These are phyloP conservation scores for Nomada fabriciana DNA, from an alignment of 2,888 invertebrate species.

Conservation along the genomic window DNA sequence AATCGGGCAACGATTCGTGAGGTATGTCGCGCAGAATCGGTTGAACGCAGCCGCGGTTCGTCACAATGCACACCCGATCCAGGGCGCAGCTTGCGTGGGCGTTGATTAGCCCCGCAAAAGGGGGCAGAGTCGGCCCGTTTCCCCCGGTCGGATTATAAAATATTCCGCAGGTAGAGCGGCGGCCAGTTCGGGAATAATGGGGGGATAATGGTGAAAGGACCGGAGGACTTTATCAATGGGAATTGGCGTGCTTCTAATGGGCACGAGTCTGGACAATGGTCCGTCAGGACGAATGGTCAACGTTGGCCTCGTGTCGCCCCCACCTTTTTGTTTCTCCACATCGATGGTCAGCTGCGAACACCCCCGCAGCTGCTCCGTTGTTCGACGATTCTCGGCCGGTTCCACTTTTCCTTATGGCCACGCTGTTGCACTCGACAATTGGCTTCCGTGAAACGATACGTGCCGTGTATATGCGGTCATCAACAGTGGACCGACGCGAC, in stretches of 20 bases:
- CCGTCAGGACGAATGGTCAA: constrained; percentile 66
- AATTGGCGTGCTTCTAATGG: constrained; percentile 79
- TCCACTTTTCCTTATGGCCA: not conserved
- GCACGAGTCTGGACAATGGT: constrained; percentile 70
- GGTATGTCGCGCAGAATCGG: constrained; percentile 19
- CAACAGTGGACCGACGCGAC: not conserved
- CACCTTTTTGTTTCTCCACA: constrained; percentile 48
- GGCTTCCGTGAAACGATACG: not conserved
- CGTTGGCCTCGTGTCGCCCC: constrained; percentile 40
- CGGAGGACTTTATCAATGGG: constrained; percentile 78
- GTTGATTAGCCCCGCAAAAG: constrained; percentile 53
- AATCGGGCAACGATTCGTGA: constrained; percentile 14
- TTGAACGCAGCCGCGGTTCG: constrained; percentile 6
- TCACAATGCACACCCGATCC: constrained; percentile 38
- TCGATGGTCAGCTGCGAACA: constrained; percentile 71
- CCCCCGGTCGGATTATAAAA: constrained; percentile 66
- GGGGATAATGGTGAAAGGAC: constrained; percentile 74
- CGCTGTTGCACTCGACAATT: constrained; percentile 7
- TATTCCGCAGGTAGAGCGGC: constrained; percentile 56
- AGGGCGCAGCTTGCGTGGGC: constrained; percentile 60
- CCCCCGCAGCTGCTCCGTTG: constrained; percentile 68
- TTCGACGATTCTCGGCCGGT: constrained; percentile 38
- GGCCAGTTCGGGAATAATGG: constrained; percentile 65
- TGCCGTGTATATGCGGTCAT: not conserved
- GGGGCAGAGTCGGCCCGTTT: constrained; percentile 53